Evolutionary conservation across 2,888 invertebrate genomes (phyloP), one percentile per base, ranked within the genome.

Genomic region (Diploptera punctata): DNA sequence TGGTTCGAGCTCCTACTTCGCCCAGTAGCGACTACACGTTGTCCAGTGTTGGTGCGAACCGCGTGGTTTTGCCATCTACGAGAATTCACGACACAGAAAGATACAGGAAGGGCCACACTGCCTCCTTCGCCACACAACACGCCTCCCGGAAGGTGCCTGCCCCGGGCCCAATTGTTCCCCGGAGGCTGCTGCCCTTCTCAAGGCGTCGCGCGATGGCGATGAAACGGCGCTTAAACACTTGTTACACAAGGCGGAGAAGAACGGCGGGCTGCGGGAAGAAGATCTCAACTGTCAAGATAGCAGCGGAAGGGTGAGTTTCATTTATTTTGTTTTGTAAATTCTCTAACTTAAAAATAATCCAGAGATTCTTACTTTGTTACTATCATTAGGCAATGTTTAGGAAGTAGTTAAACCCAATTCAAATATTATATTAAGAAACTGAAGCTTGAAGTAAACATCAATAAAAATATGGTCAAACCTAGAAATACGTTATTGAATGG

Each of bases 251-350:
- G 52, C 70, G 13, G 62, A 61, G 19, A 61, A 24, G 24, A 57
- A 47, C 24, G 84, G 84, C 67, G 83, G 82, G 13, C 80, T 83
- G 43, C 76, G 81, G 1, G 83, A 83, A 68, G 80, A 82, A 65
- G 86, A 87, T 75, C 79, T 88, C 76, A 88, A 88, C 79, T 84
- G 86, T 24, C 81, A 83, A 3, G 88, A 89, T 79, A 81, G 81
- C 76, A 87, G 86, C 78, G 88, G 88, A 78, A 83, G 88, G 83
- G 88, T 88, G 78, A 87, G 87, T 47, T 7, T n/a, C n/a, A n/a
- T n/a, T n/a, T 38, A 38, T 13, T 38, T 38, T 38, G 13, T 38
- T 38, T 38, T 38, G 13, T 38, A 5, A 38, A 38, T 38, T 38
- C 38, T 38, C 7, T 38, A 13, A 9, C 38, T 5, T 38, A 5